Base-by-base conservation (phyloP, 2,113 vertebrate genomes). In the Hoplias malabaricus region DNA sequence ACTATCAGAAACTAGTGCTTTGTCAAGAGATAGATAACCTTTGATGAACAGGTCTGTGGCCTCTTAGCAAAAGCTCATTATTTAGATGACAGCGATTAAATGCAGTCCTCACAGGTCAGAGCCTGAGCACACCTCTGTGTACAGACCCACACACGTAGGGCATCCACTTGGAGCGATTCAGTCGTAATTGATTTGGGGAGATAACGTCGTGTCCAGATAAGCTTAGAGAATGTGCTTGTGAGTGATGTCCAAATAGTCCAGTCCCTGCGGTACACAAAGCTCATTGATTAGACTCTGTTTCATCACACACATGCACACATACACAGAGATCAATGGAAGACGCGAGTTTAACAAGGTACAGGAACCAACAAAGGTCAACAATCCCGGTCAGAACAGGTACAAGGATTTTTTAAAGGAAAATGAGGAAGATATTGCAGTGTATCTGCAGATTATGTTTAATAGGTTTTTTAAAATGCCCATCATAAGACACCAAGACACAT, bases 231-330 rank as follows among this genome's bases (percentile, higher is more conserved):
- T 70, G 59, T 54, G 63, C 62, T 46, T n/a, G 53, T 76, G 79
- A 84, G 75, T 75, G 62, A 69, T 21, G 36, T 29, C 43, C 78
- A 68, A 74, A 79, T 43, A 72, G 16, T 69, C 40, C 62, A 57
- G 53, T 21, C 25, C 33, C 73, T 12, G 21, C 21, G 21, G 1
- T 36, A 74, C 68, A 77, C 42, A 54, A 48, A 54, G 34, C 38
- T 14, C 19, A 89, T 84, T 86, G 90, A 92, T 89, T 79, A 72
- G 81, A 65, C 38, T 72, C 78, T 85, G 85, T 86, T 88, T 83
- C 73, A 68, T 57, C 29, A 12, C 19, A 38, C 65, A 43, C 53
- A 12, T 31, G 16, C 57, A 63, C 54, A 69, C 50, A 40, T 27
- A 75, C 71, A 72, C 76, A 76, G 13, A 72, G 33, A 83, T 59